Percentiles rank a stretch among this genome's conserved stretches.
phyloP scores from a whole-genome alignment of 2,113 vertebrate genomes.

The Zootoca vivipara region DNA sequence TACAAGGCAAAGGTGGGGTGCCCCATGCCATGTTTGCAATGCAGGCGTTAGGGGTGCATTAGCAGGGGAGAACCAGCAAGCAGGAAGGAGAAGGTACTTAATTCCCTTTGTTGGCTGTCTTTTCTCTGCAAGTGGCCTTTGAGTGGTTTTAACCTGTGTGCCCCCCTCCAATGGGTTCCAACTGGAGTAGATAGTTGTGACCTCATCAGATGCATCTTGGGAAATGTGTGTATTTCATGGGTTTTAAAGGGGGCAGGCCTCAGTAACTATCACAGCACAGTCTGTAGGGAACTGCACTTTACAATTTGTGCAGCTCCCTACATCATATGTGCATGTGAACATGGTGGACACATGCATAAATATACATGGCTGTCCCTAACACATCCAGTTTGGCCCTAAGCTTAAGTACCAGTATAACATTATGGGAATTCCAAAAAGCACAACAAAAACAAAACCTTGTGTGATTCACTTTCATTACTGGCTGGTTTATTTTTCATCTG shows the following conservation, averaged over 20 bases:
- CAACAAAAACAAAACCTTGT: not conserved
- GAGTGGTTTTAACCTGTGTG: not conserved
- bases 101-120: too few relatives aligned
- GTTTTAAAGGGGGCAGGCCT: too few relatives aligned
- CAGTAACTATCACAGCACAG: too few relatives aligned
- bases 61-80: not conserved
- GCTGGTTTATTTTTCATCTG: slow-evolving; percentile 7
- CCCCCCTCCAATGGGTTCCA: not conserved
- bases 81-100: too few relatives aligned
- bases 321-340: not conserved
- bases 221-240: too few relatives aligned
- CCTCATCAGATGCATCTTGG: too few relatives aligned
- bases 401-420: not conserved
- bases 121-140: not conserved
- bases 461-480: slow-evolving; percentile 20
- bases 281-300: too few relatives aligned
- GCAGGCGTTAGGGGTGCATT: not conserved
- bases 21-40: not conserved
- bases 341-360: not conserved
- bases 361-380: not conserved
- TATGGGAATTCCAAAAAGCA: not conserved
- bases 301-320: not conserved
- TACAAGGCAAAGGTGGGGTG: not conserved
- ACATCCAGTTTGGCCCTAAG: not conserved
- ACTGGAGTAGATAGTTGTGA: not conserved